A percentile compares a stretch with the other conserved stretches of the same genome.
phyloP scores from a whole-genome alignment of 2,888 invertebrate species.

The Cecidostiba fungosa region DNA sequence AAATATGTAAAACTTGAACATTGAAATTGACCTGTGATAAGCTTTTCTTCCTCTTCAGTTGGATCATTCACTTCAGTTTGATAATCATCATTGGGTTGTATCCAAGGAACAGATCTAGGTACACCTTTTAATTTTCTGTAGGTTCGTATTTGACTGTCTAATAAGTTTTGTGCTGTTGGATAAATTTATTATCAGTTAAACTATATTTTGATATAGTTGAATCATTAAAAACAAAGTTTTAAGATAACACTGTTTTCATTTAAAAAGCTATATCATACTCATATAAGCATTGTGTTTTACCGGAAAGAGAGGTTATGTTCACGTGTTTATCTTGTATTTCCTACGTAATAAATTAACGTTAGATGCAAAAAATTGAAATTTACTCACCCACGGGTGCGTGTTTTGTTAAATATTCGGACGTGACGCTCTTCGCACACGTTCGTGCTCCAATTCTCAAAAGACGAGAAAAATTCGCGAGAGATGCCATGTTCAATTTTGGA shows the following conservation, averaged over 20 bases:
- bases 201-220: neutral
- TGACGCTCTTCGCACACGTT: conserved; percentile 68
- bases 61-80: conserved; percentile 69
- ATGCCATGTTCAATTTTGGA: conserved; percentile 68
- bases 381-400: conserved; percentile 68
- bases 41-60: conserved; percentile 70
- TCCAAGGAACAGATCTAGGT: conserved; percentile 70
- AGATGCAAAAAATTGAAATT: neutral
- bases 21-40: conserved; percentile 67
- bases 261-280: neutral
- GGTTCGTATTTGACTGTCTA: conserved; percentile 21
- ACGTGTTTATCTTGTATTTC: conserved; percentile 6
- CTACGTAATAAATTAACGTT: neutral
- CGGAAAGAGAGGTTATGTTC: conserved; percentile 55
- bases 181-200: neutral
- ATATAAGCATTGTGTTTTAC: neutral
- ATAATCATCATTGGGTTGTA: conserved; percentile 65
- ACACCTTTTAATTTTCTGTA: conserved; percentile 59
- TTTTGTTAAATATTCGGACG: conserved; percentile 63
- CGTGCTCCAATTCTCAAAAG: conserved; percentile 67
- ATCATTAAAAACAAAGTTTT: neutral
- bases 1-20: neutral
- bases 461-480: conserved; percentile 68
- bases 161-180: conserved; percentile 33
- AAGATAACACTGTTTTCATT: neutral